These are phyloP conservation scores for Trissolcus brochymenae DNA, from an alignment of 2,888 invertebrate genomes.

Conservation along the genomic window DNA sequence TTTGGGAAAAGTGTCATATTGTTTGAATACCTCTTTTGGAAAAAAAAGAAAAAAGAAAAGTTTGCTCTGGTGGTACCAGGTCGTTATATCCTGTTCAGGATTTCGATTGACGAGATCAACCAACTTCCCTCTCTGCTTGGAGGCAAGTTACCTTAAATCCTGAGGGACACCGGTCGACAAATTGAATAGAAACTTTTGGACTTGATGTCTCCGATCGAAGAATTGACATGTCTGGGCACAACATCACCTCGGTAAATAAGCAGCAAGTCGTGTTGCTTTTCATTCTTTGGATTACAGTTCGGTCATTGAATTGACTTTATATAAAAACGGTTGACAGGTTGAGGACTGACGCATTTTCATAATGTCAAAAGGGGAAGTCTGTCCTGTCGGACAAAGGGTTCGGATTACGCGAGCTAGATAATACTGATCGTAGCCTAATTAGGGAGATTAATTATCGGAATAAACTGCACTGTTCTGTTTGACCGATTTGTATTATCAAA, in stretches of 20 bases:
- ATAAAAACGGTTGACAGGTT: background rate
- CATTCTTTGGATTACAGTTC: constrained; percentile 66
- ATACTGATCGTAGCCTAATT: constrained; percentile 1
- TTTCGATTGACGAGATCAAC: background rate
- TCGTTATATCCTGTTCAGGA: too few relatives aligned
- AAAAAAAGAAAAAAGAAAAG: too few relatives aligned
- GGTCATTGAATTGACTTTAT: constrained; percentile 65
- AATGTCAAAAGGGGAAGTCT: too few relatives aligned
- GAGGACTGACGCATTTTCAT: too few relatives aligned
- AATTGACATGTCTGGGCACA: constrained; percentile 81
- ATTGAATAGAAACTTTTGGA: constrained; percentile 80
- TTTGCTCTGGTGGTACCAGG: too few relatives aligned
- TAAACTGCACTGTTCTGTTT: background rate
- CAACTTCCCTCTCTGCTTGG: background rate
- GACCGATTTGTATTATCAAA: background rate
- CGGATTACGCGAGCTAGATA: constrained; percentile 9
- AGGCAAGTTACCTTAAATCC: constrained; percentile 3
- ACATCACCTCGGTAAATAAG: constrained; percentile 81
- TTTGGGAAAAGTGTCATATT: too few relatives aligned
- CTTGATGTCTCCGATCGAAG: constrained; percentile 80
- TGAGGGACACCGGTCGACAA: constrained; percentile 80
- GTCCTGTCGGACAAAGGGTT: constrained; percentile 52
- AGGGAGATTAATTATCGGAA: background rate
- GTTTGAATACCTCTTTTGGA: too few relatives aligned
- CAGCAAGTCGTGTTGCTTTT: constrained; percentile 78